Evolutionary conservation across 2,113 vertebrate genomes (phyloP).

Genomic region (Sardina pilchardus): DNA sequence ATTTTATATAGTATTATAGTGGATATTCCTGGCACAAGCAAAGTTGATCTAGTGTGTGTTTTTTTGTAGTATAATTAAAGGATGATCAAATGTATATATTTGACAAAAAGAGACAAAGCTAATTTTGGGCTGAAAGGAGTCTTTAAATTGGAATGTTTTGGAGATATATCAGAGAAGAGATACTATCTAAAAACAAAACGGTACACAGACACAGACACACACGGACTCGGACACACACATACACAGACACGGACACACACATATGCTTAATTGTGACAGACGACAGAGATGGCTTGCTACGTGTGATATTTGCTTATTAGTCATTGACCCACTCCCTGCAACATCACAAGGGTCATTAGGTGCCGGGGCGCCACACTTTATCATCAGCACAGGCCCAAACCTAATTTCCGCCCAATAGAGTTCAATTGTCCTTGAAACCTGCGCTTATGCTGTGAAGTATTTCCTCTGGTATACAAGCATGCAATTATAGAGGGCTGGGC

Average conservation of each 20-base stretch:
- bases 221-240: not conserved
- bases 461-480: conserved; percentile 38
- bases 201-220: not conserved
- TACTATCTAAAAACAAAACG: not conserved
- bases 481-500: conserved; percentile 30
- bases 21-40: not conserved
- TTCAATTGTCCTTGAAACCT: conserved; percentile 64
- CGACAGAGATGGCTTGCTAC: conserved; percentile 41
- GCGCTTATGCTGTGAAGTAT: conserved; percentile 38
- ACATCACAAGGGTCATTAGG: conserved; percentile 63
- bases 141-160: not conserved
- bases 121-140: not conserved
- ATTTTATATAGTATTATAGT: conserved; percentile 24
- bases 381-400: conserved; percentile 57
- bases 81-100: not conserved
- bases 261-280: conserved; percentile 52
- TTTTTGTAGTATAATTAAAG: not conserved
- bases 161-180: not conserved
- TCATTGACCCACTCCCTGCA: conserved; percentile 53
- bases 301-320: conserved; percentile 59
- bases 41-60: not conserved
- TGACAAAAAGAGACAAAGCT: not conserved
- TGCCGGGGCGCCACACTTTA: conserved; percentile 47
- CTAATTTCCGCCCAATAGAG: conserved; percentile 54
- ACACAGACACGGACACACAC: not conserved